Evolutionary conservation across 1,140 invertebrate genomes (phyloP), one percentile per base, ranked within the genome.

Genomic region (Paralvinella palmiformis): DNA sequence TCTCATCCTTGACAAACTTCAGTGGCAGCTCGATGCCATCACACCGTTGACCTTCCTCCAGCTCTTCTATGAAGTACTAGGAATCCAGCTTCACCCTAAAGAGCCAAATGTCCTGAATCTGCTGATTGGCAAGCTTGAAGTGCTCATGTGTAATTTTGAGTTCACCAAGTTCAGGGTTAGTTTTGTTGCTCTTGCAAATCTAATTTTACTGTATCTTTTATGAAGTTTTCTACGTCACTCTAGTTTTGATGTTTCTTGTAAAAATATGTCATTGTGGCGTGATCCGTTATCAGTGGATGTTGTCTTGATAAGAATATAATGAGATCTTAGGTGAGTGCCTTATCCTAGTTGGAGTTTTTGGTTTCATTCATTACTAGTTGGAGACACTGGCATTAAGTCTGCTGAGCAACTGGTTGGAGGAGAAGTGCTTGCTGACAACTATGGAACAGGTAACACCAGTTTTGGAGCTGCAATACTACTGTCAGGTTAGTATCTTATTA

Each of bases 21-120:
- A 69, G 20, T 70, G 67, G 67, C 33, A 69, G 29, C 31, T 69
- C 17, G 22, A 41, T 22, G 36, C 36, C 7, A 36, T 41, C 62
- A 69, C 64, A 33, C 44, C 68, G 1, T 59, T 70, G 4, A 63
- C 62, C 24, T 69, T 70, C 55, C 32, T 70, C 2, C 60, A 67
- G 31, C 32, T 36, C 29, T 68, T 65, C 57, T 65, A 65, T 22
- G 58, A 44, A 15, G 44, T 68, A n/a, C 61, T 65, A 13, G 63
- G 37, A 15, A n/a, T 57, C 22, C n/a, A n/a, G n/a, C n/a, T n/a
- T n/a, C n/a, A n/a, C n/a, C 62, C 64, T 45, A 68, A 37, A 22
- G 59, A 33, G 15, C 62, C 62, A 10, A 20, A 29, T 7, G 33
- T 63, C 5, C 24, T 52, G 5, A 24, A 32, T 22, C 22, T 24